Conservation (phyloP, 2,888 invertebrate genomes). For the Noctua pronuba region DNA sequence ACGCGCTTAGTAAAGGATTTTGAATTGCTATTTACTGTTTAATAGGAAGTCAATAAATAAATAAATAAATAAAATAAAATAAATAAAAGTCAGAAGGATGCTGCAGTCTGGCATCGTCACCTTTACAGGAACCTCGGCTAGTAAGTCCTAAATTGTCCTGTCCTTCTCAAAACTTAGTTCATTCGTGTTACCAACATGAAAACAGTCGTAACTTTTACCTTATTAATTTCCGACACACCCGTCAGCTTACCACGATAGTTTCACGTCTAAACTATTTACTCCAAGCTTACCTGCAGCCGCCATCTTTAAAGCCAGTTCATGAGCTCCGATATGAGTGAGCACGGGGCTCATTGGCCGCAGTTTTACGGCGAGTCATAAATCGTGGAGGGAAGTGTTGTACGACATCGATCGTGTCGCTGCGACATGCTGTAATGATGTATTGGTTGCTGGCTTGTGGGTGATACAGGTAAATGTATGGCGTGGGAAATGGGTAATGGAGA, state of each 20-base stretch:
- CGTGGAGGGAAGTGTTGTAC: constrained; percentile 34
- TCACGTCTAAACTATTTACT: constrained; percentile 29
- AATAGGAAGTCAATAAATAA: neutral
- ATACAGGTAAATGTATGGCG: constrained; percentile 28
- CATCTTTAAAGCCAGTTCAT: constrained; percentile 44
- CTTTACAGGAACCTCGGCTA: neutral
- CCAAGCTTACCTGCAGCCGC: constrained; percentile 7
- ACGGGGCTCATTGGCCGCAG: constrained; percentile 55
- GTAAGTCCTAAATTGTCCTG: neutral
- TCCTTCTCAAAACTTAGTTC: neutral
- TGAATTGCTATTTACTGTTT: too few relatives aligned
- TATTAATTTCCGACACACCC: neutral
- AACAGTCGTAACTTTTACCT: neutral
- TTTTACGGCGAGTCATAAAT: constrained; percentile 65
- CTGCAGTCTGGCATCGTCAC: neutral
- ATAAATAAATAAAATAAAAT: too few relatives aligned
- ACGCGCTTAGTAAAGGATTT: too few relatives aligned
- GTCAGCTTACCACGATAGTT: constrained; percentile 4
- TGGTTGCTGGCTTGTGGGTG: constrained; percentile 11
- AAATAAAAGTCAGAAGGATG: neutral
- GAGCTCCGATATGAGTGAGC: constrained; percentile 46
- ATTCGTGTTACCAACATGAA: constrained; percentile 3
- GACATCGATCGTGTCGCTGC: constrained; percentile 53
- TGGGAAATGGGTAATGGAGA: constrained; percentile 24
- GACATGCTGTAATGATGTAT: constrained; percentile 53